Evolutionary conservation across 1,140 invertebrate genomes (phyloP).

Genomic region (Formica exsecta): DNA sequence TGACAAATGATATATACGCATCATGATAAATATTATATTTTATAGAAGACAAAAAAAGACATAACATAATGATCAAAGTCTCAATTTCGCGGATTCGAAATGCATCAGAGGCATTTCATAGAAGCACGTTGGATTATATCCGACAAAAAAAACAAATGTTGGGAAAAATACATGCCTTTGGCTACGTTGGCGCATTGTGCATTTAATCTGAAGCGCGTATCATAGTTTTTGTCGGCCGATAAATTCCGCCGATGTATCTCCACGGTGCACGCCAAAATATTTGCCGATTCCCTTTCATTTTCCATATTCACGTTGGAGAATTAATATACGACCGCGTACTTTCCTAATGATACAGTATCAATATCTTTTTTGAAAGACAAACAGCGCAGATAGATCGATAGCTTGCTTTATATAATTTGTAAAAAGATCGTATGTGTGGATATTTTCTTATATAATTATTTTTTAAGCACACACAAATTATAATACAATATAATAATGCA

Average conservation of each 20-base stretch:
- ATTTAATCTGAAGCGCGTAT: constrained; percentile 60
- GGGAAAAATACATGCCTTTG: constrained; percentile 55
- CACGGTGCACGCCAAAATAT: constrained; percentile 39
- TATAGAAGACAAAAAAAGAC: neutral
- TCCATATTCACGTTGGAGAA: constrained; percentile 48
- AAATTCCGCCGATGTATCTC: constrained; percentile 30
- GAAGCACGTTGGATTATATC: constrained; percentile 54
- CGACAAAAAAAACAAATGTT: constrained; percentile 48
- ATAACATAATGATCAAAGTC: neutral
- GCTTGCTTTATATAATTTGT: constrained; percentile 34
- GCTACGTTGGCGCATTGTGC: constrained; percentile 53
- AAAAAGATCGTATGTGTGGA: neutral
- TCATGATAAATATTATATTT: neutral
- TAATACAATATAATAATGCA: neutral
- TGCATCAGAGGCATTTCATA: constrained; percentile 55
- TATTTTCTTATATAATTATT: neutral
- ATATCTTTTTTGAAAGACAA: constrained; percentile 52
- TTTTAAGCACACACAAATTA: neutral
- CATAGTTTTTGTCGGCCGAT: constrained; percentile 51
- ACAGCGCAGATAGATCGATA: constrained; percentile 22
- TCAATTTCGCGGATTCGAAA: constrained; percentile 18
- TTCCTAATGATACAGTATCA: constrained; percentile 54
- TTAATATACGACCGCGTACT: constrained; percentile 64
- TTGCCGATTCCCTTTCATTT: constrained; percentile 71
- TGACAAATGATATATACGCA: too few relatives aligned